A percentile compares a stretch with the other conserved stretches of the same genome.
Evolutionary conservation across 2,797 vertebrate species (phyloP).

Genomic region (Crenichthys baileyi): DNA sequence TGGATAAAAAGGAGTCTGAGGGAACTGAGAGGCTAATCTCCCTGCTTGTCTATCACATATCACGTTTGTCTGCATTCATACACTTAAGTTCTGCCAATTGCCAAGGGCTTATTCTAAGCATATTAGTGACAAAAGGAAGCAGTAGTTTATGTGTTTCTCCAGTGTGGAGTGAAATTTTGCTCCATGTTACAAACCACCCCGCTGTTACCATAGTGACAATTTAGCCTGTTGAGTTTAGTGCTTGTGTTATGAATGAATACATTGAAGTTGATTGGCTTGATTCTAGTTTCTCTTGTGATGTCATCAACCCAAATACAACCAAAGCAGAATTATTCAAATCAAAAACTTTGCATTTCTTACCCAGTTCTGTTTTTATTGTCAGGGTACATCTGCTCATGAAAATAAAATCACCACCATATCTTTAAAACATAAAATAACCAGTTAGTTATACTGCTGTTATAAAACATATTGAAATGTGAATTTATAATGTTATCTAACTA

Average conservation of each 20-base stretch:
- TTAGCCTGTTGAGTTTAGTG: conserved; percentile 10
- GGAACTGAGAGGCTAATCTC: conserved; percentile 12
- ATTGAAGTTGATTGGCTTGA: too few species aligned
- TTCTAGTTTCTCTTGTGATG: too few species aligned
- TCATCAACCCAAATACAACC: too few species aligned
- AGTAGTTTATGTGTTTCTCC: conserved; percentile 24
- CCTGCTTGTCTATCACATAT: conserved; percentile 18
- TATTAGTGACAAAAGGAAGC: conserved; percentile 30
- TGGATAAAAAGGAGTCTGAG: conserved; percentile 28
- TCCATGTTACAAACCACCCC: background rate
- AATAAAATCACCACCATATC: too few species aligned
- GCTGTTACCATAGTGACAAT: conserved; percentile 66
- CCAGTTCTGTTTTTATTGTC: too few species aligned
- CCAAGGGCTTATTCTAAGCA: conserved; percentile 14
- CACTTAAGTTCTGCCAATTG: background rate
- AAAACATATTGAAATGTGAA: too few species aligned
- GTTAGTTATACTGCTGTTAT: too few species aligned
- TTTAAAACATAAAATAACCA: too few species aligned
- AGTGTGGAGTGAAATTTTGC: conserved; percentile 1
- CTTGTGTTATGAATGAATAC: conserved; percentile 1
- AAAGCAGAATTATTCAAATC: too few species aligned
- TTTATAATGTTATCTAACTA: too few species aligned
- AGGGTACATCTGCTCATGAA: too few species aligned
- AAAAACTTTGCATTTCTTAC: too few species aligned
- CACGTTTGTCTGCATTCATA: conserved; percentile 35